Conservation (phyloP, 2,888 invertebrate genomes). For the Diadegma fenestrale region DNA sequence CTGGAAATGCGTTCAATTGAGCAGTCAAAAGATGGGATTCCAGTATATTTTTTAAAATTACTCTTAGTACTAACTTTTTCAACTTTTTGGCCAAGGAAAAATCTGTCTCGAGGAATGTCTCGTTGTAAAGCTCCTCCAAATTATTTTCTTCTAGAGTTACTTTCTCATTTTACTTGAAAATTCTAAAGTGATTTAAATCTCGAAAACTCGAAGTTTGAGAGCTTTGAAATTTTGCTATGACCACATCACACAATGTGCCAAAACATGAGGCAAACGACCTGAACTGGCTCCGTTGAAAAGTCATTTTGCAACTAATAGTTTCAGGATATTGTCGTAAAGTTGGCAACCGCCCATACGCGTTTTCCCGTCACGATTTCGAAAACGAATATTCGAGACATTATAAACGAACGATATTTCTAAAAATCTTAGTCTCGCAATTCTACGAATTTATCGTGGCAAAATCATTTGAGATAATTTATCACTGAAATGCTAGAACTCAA, state of each 20-base stretch:
- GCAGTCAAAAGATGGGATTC: background rate
- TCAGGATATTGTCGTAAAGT: background rate
- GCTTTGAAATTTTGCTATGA: background rate
- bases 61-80: background rate
- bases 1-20: background rate
- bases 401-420: background rate
- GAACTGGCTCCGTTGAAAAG: background rate
- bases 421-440: background rate
- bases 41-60: background rate
- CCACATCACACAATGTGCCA: background rate
- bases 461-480: slow-evolving; percentile 23
- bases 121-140: background rate
- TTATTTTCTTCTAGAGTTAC: background rate
- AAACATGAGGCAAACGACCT: slow-evolving; percentile 6
- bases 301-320: background rate
- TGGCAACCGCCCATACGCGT: background rate
- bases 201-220: background rate
- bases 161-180: background rate
- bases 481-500: background rate
- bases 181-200: background rate
- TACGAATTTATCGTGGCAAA: background rate
- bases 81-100: background rate
- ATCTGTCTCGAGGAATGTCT: background rate
- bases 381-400: background rate
- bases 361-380: background rate